Conservation (phyloP, 35 echinoderm and acorn worm species). For the Apostichopus japonicus region DNA sequence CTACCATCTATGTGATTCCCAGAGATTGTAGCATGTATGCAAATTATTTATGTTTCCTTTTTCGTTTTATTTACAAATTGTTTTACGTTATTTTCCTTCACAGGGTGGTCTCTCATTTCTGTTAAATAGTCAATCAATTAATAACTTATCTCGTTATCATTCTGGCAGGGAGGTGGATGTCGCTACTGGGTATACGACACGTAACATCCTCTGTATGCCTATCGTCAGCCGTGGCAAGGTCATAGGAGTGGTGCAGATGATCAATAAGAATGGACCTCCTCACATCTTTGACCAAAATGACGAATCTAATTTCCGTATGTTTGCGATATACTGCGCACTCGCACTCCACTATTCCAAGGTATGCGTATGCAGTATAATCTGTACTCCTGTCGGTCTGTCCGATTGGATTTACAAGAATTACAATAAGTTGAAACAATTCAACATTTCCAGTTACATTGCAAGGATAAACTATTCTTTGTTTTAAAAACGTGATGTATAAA, state of each 20-base stretch:
- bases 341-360: slow-evolving; percentile 99
- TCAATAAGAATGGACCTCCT: slow-evolving; percentile 79
- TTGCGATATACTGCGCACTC: slow-evolving; percentile 95
- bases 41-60: not conserved
- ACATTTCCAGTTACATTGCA: too few relatives aligned
- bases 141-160: not conserved
- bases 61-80: too few relatives aligned
- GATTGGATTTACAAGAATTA: too few relatives aligned
- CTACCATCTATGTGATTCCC: too few relatives aligned
- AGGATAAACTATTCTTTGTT: too few relatives aligned
- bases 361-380: not conserved
- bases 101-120: too few relatives aligned
- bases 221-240: slow-evolving; percentile 81
- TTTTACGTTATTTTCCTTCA: too few relatives aligned
- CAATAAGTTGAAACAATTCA: too few relatives aligned
- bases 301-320: slow-evolving; percentile 95
- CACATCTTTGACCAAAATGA: slow-evolving; percentile 79
- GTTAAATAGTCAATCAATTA: not conserved
- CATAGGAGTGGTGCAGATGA: slow-evolving; percentile 93
- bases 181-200: slow-evolving; percentile 83
- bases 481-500: too few relatives aligned
- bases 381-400: too few relatives aligned
- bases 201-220: slow-evolving; percentile 93
- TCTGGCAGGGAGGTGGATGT: slow-evolving; percentile 85
- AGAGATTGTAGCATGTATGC: too few relatives aligned